A percentile compares a stretch with the other conserved stretches of the same genome.
Conservation (phyloP, 2,888 invertebrate genomes). For the Hypomecis atomaria region DNA sequence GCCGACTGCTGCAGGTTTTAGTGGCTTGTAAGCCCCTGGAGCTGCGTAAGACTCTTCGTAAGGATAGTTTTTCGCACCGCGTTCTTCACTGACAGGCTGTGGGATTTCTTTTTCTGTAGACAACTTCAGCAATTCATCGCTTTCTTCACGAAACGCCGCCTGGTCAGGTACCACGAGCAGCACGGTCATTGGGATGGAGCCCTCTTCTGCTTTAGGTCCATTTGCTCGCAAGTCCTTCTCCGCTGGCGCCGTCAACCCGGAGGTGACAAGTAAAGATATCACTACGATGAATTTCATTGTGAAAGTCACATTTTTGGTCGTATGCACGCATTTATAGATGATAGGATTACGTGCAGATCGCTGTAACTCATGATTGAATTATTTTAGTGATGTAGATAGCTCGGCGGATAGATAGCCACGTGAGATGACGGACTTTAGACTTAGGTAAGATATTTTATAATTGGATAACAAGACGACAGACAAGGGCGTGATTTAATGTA, state of each 20-base stretch:
- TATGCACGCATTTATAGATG: conserved; percentile 31
- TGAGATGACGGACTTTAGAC: not conserved
- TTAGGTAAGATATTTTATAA: not conserved
- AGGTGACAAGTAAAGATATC: conserved; percentile 27
- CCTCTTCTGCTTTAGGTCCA: conserved; percentile 18
- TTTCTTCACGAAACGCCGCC: conserved; percentile 22
- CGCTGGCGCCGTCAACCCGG: conserved; percentile 18
- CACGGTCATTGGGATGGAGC: conserved; percentile 26
- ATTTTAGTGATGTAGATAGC: not conserved
- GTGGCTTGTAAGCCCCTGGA: conserved; percentile 7
- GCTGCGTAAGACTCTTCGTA: conserved; percentile 21
- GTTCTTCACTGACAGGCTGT: conserved; percentile 16
- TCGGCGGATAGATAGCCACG: conserved; percentile 24
- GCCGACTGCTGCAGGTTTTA: not conserved
- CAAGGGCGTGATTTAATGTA: not conserved
- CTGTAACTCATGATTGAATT: not conserved
- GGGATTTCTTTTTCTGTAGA: conserved; percentile 5
- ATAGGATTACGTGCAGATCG: conserved; percentile 11
- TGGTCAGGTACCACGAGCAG: conserved; percentile 27
- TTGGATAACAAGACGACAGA: not conserved
- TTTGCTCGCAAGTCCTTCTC: conserved; percentile 19
- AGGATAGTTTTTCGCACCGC: conserved; percentile 3
- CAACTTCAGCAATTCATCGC: conserved; percentile 9
- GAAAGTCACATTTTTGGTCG: conserved; percentile 17
- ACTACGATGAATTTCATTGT: conserved; percentile 35